Evolutionary conservation across 2,797 vertebrate species (phyloP).

Genomic region (Lithobates pipiens): DNA sequence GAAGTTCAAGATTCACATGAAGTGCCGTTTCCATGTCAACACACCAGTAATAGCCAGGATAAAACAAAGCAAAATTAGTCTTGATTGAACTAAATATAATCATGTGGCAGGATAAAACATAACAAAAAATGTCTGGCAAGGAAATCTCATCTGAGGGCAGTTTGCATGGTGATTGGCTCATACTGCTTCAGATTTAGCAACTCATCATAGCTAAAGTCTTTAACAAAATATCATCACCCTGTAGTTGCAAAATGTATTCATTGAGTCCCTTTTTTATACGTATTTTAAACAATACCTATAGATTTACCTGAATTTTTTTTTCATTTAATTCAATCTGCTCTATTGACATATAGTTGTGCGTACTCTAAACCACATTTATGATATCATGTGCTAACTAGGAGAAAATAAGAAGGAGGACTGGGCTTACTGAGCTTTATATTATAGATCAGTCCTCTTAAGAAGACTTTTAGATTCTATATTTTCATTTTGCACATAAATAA

Average conservation of each 20-base stretch:
- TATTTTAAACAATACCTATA: no score
- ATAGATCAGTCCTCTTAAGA: no score
- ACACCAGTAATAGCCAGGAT: constrained; percentile 77
- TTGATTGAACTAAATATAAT: constrained; percentile 70
- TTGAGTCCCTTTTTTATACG: no score
- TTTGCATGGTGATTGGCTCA: constrained; percentile 50
- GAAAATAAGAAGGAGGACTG: no score
- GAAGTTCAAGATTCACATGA: constrained; percentile 78
- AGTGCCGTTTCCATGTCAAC: constrained; percentile 79
- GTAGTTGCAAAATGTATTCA: not conserved
- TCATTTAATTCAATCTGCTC: no score
- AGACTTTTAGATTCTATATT: no score
- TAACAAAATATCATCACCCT: constrained; percentile 5
- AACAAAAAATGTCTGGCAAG: constrained; percentile 61
- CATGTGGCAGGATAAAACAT: constrained; percentile 64
- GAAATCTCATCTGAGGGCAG: constrained; percentile 51
- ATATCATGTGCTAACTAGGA: no score
- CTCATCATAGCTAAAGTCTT: constrained; percentile 61
- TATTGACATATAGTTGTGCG: no score
- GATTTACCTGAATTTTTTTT: no score
- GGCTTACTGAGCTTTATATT: no score
- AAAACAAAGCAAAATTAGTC: constrained; percentile 77
- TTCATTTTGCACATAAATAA: no score
- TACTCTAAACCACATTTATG: no score
- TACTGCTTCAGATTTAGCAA: constrained; percentile 61